phyloP scores from a whole-genome alignment of 2,113 vertebrate genomes.

The Charadrius vociferus region DNA sequence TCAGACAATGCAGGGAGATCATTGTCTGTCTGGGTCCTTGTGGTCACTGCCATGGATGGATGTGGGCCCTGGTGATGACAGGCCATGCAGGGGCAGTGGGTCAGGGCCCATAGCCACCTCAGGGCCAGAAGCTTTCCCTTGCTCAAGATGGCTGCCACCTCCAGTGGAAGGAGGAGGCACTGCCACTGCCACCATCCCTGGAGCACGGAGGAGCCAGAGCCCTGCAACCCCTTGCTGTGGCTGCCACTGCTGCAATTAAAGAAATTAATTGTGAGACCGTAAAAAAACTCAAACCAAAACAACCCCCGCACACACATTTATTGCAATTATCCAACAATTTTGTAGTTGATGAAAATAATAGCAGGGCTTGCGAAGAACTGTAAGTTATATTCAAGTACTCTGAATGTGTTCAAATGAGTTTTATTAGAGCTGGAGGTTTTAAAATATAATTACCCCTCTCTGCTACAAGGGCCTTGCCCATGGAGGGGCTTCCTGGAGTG shows the following conservation, averaged over 20 bases:
- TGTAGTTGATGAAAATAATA: neutral
- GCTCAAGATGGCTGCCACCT: neutral
- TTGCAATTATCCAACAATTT: neutral
- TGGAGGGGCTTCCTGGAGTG: neutral
- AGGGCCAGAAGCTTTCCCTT: neutral
- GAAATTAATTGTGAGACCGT: neutral
- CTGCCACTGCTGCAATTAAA: neutral
- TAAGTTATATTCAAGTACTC: neutral
- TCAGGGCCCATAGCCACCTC: neutral
- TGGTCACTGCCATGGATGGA: no score
- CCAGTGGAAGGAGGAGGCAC: neutral
- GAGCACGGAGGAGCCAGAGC: neutral
- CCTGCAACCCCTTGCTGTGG: rapidly evolving
- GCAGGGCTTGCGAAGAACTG: neutral
- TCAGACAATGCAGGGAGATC: neutral
- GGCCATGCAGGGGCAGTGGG: neutral
- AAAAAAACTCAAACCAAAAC: neutral
- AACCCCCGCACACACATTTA: neutral
- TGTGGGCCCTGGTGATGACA: neutral
- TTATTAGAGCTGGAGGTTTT: neutral
- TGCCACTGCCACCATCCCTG: rapidly evolving
- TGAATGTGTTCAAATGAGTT: neutral
- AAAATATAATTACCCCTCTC: neutral
- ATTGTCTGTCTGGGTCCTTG: neutral
- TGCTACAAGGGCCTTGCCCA: neutral